These are phyloP conservation scores for Dorcus hopei DNA, from an alignment of 2,888 invertebrate species.

Conservation along the genomic window DNA sequence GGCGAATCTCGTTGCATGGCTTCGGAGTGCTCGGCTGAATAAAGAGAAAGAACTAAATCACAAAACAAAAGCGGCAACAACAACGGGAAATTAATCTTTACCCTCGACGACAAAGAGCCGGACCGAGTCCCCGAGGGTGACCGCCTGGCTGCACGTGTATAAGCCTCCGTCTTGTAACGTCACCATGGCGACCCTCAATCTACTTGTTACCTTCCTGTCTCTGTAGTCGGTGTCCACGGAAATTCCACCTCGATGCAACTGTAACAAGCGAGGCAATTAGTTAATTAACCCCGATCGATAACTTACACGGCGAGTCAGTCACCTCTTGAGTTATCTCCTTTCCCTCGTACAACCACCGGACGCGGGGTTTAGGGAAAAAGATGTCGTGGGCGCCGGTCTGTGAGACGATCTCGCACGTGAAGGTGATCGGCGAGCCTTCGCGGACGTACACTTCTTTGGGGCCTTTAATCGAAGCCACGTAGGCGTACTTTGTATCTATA, in stretches of 20 bases:
- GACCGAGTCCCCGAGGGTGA: conserved; percentile 57
- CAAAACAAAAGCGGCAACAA: conserved; percentile 4
- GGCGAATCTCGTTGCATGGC: conserved; percentile 64
- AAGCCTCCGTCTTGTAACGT: conserved; percentile 54
- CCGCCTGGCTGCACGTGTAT: conserved; percentile 66
- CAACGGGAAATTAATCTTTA: conserved; percentile 36
- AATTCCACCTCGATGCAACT: conserved; percentile 57
- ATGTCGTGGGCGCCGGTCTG: conserved; percentile 21
- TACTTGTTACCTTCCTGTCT: conserved; percentile 57
- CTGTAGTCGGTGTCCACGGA: conserved; percentile 64
- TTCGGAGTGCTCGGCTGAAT: conserved; percentile 57
- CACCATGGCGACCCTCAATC: conserved; percentile 59
- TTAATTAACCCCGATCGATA: conserved; percentile 3
- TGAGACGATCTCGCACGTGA: conserved; percentile 56
- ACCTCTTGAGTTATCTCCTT: conserved; percentile 58
- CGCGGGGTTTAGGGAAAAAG: conserved; percentile 32
- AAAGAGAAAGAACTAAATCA: conserved; percentile 32
- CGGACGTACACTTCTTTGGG: conserved; percentile 55
- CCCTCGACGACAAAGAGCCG: conserved; percentile 65
- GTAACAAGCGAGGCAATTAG: conserved; percentile 19
- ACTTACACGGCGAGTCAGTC: conserved; percentile 23
- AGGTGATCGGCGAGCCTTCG: conserved; percentile 55
- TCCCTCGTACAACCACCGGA: conserved; percentile 58
- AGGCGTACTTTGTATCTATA: conserved; percentile 26
- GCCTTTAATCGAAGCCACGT: conserved; percentile 52